A percentile compares a stretch with the other conserved stretches of the same genome.
Evolutionary conservation across 2,113 vertebrate species (phyloP).

Genomic region (Bos indicus): DNA sequence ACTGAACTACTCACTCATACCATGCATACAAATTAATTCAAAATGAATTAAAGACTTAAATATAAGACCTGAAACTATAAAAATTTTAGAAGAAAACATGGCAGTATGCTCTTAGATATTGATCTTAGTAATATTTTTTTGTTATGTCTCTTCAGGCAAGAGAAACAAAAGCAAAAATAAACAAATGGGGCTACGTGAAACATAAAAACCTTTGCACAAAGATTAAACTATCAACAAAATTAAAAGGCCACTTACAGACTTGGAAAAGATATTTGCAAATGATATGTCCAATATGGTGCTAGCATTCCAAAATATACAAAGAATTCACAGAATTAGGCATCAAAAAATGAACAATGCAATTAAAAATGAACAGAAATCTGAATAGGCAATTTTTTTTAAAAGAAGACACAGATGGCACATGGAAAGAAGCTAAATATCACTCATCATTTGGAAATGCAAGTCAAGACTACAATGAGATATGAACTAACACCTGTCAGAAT

Average conservation of each 20-base stretch:
- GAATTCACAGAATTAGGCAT: background rate
- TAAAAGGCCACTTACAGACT: background rate
- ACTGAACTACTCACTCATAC: background rate
- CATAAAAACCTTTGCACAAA: background rate
- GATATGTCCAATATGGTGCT: background rate
- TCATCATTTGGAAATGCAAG: background rate
- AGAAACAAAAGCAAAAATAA: background rate
- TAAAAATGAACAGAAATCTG: background rate
- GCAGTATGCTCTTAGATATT: background rate
- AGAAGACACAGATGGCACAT: background rate
- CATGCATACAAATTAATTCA: background rate
- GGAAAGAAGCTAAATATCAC: background rate
- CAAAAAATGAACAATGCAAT: background rate
- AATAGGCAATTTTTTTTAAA: background rate
- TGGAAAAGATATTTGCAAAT: background rate
- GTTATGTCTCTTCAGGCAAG: background rate
- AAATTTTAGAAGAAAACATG: background rate
- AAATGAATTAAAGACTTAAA: background rate
- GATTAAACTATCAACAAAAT: background rate
- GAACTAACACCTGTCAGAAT: background rate
- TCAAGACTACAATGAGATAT: background rate
- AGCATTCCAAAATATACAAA: background rate
- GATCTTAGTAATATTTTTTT: background rate
- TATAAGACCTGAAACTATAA: background rate
- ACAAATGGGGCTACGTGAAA: background rate